phyloP scores from a whole-genome alignment of 1,140 invertebrate genomes.

The Kradibia gibbosae region DNA sequence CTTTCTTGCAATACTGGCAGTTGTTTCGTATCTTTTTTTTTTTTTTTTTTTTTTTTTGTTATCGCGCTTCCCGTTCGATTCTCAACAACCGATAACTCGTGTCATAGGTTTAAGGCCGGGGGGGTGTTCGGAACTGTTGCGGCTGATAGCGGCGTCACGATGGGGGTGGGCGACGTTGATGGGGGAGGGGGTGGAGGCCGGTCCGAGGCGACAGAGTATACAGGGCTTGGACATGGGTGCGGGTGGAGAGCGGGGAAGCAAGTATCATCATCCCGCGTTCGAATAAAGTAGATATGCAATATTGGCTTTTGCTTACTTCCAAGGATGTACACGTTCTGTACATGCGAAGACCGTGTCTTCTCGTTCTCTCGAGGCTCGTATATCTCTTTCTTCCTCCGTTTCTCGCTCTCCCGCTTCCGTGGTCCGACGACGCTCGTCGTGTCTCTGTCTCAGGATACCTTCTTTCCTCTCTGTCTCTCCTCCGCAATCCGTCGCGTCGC shows the following conservation, averaged over 20 bases:
- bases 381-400: neutral
- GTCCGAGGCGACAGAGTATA: neutral
- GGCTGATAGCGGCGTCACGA: too few relatives aligned
- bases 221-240: neutral
- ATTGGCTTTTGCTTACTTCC: slow-evolving; percentile 18
- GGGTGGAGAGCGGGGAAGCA: neutral
- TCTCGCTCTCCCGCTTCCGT: neutral
- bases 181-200: too few relatives aligned
- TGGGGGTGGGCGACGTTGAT: too few relatives aligned
- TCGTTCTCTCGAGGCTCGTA: neutral
- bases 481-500: neutral
- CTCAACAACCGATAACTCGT: neutral
- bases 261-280: neutral
- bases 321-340: neutral
- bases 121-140: too few relatives aligned
- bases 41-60: neutral
- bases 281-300: slow-evolving; percentile 8
- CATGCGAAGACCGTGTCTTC: neutral
- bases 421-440: neutral
- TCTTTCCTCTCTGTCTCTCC: slow-evolving; percentile 1
- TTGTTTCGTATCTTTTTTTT: too few relatives aligned
- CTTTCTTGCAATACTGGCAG: neutral
- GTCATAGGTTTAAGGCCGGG: too few relatives aligned
- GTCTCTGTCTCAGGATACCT: slow-evolving; percentile 6
- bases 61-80: neutral